Base-by-base conservation (phyloP, 2,113 vertebrate genomes). In the Notarius lentiginosus region DNA sequence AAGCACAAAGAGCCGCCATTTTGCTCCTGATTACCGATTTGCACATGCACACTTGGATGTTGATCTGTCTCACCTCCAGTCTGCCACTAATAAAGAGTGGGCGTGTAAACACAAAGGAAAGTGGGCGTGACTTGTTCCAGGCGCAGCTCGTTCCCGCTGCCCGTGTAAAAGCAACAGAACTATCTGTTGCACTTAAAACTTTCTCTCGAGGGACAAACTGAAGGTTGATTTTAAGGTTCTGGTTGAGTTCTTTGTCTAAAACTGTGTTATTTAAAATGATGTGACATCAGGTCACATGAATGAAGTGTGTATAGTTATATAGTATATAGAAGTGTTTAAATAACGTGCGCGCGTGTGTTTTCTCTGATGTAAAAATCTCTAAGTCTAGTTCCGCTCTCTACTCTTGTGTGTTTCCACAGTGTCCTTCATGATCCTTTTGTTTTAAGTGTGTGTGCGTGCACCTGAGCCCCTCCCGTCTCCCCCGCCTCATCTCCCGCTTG, bases 381-480 rank as follows among this genome's bases (percentile, higher is more conserved):
- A 41, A 83, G 18, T 60, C 65, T 65, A 61, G 34, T 90, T 90
- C 87, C 34, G 82, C 49, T 65, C 53, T 77, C 89, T 75, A 88
- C 63, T 73, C 66, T 84, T 65, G 58, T 93, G 87, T 90, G 73
- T 90, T 86, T 88, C 87, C 81, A 87, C 80, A 87, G 89, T 90
- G 89, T 90, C 90, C 90, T 82, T 91, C 88, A 76, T 41, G 41
- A 41, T 41, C 41, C 41, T 41, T 41, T 41, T 41, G 34, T 41
- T 2, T 41, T 41, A 41, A 41, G 61, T 17, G 56, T 58, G 56
- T 58, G 56, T 17, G 51, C 81, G 7, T 6, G n/a, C 11, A 41
- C 58, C 20, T 58, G 80, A 18, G 15, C 82, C 87, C 76, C 75
- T 65, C 82, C 87, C 76, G 68, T 65, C 77, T 66, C 66, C 83